Base-by-base conservation (phyloP, 1,140 invertebrate species). In the Brachionus koreanus region DNA sequence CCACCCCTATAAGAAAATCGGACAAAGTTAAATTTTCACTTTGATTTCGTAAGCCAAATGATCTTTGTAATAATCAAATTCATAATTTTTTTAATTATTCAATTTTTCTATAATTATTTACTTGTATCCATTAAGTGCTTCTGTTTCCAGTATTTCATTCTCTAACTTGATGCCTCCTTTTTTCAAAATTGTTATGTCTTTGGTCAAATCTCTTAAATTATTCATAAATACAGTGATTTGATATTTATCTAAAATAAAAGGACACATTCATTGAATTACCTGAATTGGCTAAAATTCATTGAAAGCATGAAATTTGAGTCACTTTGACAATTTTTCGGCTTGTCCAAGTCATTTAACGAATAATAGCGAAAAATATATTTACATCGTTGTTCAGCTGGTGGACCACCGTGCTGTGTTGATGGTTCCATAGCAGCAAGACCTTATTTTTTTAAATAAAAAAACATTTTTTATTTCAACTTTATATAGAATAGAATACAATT, bases 321-420 rank as follows among this genome's bases (percentile, higher is more conserved):
- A 49, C 1, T n/a, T 52, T 33, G 39, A 42, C 16, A 19, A 67
- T 65, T 63, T 57, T 0, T 83, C 13, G 67, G 83, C 84, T 84
- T 84, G 88, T 88, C 85, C 88, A 77, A 89, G 89, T 90, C 87
- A 35, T 81, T 82, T 84, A 90, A 89, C 0, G 69, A 74, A 84
- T 90, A 91, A 85, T 85, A 91, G 46, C 90, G 86, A 83, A 91
- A 91, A 43, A 91, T 91, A 82, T 90, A 91, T 82, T 90, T 85
- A 85, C 90, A 90, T 49, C 91, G 86, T 83, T 90, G 87, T 85
- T 91, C 90, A 0, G 89, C 91, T 16, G 90, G 88, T 76, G 87
- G 86, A 13, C 90, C 90, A 63, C 90, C 90, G 87, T 91, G 90
- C 39, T 88, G 88, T n/a, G 90, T 91, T 19, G 82, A 84, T 0